Evolutionary conservation across 2,797 vertebrate genomes (phyloP), one percentile per base, ranked within the genome.

Genomic region (Acanthopagrus latus): DNA sequence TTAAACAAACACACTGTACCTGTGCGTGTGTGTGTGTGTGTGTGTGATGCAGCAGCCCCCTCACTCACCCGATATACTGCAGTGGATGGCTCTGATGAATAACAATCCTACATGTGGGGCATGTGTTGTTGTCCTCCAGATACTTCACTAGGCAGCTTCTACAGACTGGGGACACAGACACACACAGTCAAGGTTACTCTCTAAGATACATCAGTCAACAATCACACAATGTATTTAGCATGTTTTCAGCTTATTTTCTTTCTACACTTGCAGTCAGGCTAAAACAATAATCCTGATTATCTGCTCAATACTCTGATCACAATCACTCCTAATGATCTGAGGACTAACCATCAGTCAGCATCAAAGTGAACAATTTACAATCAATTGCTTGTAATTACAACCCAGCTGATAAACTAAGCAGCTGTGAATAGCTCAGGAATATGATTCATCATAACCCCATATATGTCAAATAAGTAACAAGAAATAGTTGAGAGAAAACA

Each of bases 51-150:
- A 0, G 66, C 25, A 14, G 54, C 12, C 62, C 79, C 29, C 51
- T 51, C 74, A 93, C 97, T 96, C 90, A 98, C 98, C 98, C 98
- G 14, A 99, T 99, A 81, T 99, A 99, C 93, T 99, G 98, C 91
- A 99, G 95, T 1, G 98, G 98, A 92, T 99, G 98, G 88, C 98
- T 99, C 96, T 99, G 98, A 91, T 99, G 98, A 95, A 99, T 99
- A 91, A 99, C 98, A 81, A 99, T 99, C 94, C 98, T 95, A 92
- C 98, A 99, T 1, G 98, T 98, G 38, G 98, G 98, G 82, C 98
- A 99, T 43, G 98, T 99, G 95, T 99, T 99, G 93, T 99, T 99
- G 92, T 99, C 98, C 86, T 99, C 98, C 92, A 99, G 92, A 83
- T 99, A 99, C 88, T 98, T 99, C 84, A 99, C 98, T 88, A 99